These are phyloP conservation scores for Indicator indicator DNA, from an alignment of 2,113 vertebrate genomes.

Conservation along the genomic window DNA sequence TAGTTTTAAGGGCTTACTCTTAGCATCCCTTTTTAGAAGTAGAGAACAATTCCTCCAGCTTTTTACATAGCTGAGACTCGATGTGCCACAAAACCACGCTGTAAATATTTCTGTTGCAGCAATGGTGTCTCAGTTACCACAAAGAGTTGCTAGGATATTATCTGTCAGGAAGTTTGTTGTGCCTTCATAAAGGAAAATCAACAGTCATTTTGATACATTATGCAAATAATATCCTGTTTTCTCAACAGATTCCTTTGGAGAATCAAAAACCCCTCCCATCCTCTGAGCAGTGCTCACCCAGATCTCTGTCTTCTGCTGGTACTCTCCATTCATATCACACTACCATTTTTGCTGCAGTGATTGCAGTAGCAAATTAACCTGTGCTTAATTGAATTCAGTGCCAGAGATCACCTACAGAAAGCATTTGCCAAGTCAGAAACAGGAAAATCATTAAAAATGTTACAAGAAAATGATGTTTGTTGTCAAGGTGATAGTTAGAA, in stretches of 20 bases:
- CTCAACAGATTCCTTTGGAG: conserved; percentile 2
- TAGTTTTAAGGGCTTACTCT: not conserved
- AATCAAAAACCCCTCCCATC: not conserved
- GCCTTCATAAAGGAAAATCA: conserved; percentile 46
- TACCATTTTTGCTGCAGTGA: not conserved
- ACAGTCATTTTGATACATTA: conserved; percentile 33
- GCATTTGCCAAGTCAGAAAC: not conserved
- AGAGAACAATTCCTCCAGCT: conserved; percentile 14
- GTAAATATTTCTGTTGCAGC: conserved; percentile 67
- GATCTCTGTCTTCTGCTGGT: not conserved
- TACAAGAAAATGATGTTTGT: not conserved
- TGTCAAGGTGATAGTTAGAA: not conserved
- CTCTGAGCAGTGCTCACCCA: not conserved
- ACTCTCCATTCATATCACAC: not conserved
- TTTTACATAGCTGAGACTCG: conserved; percentile 26
- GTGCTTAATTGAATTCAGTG: not conserved
- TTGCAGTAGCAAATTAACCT: not conserved
- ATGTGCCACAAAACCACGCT: conserved; percentile 39
- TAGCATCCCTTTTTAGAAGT: conserved; percentile 44
- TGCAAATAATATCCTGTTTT: conserved; percentile 33
- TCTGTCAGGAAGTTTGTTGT: conserved; percentile 57
- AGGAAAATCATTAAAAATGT: not conserved
- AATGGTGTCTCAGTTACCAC: conserved; percentile 26
- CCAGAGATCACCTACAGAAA: not conserved
- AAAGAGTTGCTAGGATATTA: conserved; percentile 71